Base-by-base conservation (phyloP, 2,113 vertebrate species). In the Galemys pyrenaicus region DNA sequence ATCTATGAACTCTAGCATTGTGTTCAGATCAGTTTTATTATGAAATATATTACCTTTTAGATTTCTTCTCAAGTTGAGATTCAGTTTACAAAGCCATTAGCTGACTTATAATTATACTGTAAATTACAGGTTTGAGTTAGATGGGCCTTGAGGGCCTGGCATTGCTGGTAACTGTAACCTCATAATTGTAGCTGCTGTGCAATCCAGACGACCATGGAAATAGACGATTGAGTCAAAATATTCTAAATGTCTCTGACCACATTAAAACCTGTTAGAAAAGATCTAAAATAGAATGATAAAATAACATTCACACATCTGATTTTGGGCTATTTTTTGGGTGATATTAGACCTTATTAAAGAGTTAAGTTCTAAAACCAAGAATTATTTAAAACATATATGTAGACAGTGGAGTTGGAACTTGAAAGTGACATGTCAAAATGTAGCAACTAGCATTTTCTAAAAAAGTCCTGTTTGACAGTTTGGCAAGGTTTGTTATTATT, bases 51-150 rank as follows among this genome's bases (percentile, higher is more conserved):
- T 84, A 62, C 41, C 35, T 91, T 94, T 87, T 68, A 64, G 65
- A 35, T 78, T 90, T 84, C 71, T 80, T 92, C 82, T 81, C 39
- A 51, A 64, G 64, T 92, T 32, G 32, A 71, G 60, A 28, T 79
- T 85, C 67, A 78, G 65, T 89, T 70, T 75, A 56, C 32, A 87
- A 82, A 92, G 35, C 65, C 30, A 74, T 67, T 75, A 84, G 24
- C 82, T 87, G 46, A 39, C 58, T 4, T 6, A 20, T 56, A 77
- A 64, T 71, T 93, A 13, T 62, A 6, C 13, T 65, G 20, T 39
- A 68, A 73, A 73, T 91, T 87, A 78, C 0, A 5, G 54, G 82
- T 44, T 89, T 91, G 62, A 67, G 35, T 79, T 79, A 56, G 64
- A 70, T 51, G 58, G 46, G n/a, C 49, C n/a, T 41, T 81, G 30